These are phyloP conservation scores for Glyptemys insculpta DNA, from an alignment of 2,797 vertebrate genomes.

Conservation along the genomic window DNA sequence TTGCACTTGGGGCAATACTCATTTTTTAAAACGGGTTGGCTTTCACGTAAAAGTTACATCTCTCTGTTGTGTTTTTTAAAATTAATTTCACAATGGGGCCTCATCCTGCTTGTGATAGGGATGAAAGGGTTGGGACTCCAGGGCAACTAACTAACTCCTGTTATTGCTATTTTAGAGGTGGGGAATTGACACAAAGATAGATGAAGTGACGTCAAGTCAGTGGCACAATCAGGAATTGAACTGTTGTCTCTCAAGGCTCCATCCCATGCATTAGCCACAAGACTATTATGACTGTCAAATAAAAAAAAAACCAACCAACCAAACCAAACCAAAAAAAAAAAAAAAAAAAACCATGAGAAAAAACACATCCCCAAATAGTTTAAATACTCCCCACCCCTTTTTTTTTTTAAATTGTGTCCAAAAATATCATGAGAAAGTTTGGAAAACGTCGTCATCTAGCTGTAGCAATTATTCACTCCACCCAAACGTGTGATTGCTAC, in stretches of 20 bases:
- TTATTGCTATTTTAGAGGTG: background rate
- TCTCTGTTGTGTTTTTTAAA: background rate
- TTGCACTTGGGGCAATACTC: background rate
- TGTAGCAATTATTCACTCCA: background rate
- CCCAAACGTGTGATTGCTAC: background rate
- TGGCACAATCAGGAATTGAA: background rate
- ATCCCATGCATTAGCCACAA: rapidly evolving
- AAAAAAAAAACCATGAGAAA: background rate
- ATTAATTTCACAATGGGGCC: background rate
- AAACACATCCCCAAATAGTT: background rate
- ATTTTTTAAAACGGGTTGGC: too few relatives aligned
- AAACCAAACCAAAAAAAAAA: too few relatives aligned
- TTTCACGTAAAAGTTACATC: too few relatives aligned
- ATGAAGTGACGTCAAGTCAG: background rate
- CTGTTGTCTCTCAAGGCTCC: background rate
- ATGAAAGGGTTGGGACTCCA: background rate
- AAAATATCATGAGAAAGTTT: background rate
- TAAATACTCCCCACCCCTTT: background rate
- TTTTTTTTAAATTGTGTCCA: too few relatives aligned
- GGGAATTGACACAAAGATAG: background rate
- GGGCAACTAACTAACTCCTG: constrained; percentile 22
- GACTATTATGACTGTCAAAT: background rate
- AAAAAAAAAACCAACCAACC: background rate
- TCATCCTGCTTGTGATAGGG: background rate
- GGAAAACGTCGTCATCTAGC: background rate